These are phyloP conservation scores for Patella caerulea DNA, from an alignment of 2,888 invertebrate genomes.

Conservation along the genomic window DNA sequence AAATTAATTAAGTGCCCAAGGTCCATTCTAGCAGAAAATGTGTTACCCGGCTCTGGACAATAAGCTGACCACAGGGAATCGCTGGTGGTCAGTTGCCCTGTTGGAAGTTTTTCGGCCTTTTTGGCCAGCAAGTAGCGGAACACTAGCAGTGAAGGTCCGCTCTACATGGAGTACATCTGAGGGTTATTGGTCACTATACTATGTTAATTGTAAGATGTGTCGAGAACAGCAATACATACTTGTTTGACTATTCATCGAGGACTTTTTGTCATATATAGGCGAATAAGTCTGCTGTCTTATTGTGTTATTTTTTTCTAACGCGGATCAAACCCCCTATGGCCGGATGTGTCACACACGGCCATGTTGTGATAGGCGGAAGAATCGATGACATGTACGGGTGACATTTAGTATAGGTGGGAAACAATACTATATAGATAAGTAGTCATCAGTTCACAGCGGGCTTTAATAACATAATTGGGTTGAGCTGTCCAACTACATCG, in stretches of 20 bases:
- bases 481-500: background rate
- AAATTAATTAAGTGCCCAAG: slow-evolving; percentile 28
- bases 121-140: slow-evolving; percentile 20
- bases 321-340: slow-evolving; percentile 16
- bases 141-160: background rate
- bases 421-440: slow-evolving; percentile 14
- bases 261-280: too few species aligned
- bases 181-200: too few species aligned
- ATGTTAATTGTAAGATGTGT: too few species aligned
- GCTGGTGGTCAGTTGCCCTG: slow-evolving; percentile 25
- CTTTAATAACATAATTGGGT: background rate
- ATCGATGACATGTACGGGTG: slow-evolving; percentile 17
- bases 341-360: slow-evolving; percentile 28
- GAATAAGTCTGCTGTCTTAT: too few species aligned
- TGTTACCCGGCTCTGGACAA: slow-evolving; percentile 16
- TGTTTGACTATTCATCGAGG: too few species aligned
- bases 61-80: slow-evolving; percentile 19
- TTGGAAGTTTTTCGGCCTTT: slow-evolving; percentile 11
- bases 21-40: slow-evolving; percentile 25
- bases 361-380: slow-evolving; percentile 28
- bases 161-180: too few species aligned
- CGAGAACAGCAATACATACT: too few species aligned
- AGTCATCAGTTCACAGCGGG: background rate
- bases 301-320: too few species aligned
- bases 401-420: slow-evolving; percentile 24